Evolutionary conservation across 2,113 vertebrate species (phyloP), one percentile per base, ranked within the genome.

Genomic region (Crocuta crocuta): DNA sequence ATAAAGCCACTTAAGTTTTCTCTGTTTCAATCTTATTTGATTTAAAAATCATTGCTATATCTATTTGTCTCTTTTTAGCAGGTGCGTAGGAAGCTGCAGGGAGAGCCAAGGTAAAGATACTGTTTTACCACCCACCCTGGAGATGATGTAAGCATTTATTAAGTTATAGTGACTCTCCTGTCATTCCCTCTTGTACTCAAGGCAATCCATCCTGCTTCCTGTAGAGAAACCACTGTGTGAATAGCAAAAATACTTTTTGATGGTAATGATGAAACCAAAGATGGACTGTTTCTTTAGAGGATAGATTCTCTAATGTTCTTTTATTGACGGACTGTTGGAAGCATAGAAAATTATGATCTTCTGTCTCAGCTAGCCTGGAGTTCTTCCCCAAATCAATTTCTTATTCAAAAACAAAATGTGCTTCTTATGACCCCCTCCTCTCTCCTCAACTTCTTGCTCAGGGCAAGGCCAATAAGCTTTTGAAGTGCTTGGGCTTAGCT

Each of bases 401-500:
- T 97, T 96, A 95, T 95, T 97, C 93, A 96, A 98, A 96, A 73
- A 80, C 33, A 96, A 95, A 89, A 90, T 94, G 78, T 84, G 65
- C 66, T 93, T 95, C 88, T 80, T 86, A 71, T 71, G 84, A 94
- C 94, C 16, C 71, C 23, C 58, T 66, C 43, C 96, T 95, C 13
- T 66, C 61, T 55, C 17, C 71, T 89, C 76, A 65, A 82, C 19
- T 89, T 96, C 73, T 97, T 95, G 83, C 97, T 50, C 65, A 79
- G 80, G 95, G 95, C 95, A 98, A 96, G 97, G 84, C 83, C 94
- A 97, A 63, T 43, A 33, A 97, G 43, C 93, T 78, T 98, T 98
- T 98, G 98, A 98, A 98, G 97, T 98, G 80, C 5, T 70, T 23
- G 95, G 94, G 48, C 61, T 96, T 97, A 91, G 91, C 55, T 96